Evolutionary conservation across 2,888 invertebrate genomes (phyloP).

Genomic region (Lamproptera curius): DNA sequence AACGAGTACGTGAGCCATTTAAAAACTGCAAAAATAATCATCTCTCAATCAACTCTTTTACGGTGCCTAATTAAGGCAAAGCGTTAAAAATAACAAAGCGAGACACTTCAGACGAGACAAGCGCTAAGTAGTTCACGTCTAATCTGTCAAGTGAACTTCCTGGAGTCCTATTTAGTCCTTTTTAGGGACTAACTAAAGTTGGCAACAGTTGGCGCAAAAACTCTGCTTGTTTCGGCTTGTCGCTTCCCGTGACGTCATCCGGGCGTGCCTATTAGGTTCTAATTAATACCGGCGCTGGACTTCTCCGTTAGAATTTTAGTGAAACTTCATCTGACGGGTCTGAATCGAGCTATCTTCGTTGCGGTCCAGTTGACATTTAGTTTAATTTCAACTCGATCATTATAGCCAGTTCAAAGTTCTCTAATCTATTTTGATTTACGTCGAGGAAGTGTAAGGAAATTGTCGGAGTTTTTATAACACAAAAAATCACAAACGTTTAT

Average conservation of each 20-base stretch:
- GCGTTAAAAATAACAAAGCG: slow-evolving; percentile 4
- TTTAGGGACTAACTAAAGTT: slow-evolving; percentile 22
- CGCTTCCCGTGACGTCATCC: slow-evolving; percentile 9
- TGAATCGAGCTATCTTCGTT: slow-evolving; percentile 1
- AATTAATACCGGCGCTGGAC: slow-evolving; percentile 9
- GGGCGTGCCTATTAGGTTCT: slow-evolving; percentile 9
- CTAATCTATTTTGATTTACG: too few species aligned
- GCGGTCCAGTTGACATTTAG: not conserved
- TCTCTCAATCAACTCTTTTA: slow-evolving; percentile 1
- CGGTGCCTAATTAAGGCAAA: not conserved
- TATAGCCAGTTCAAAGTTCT: too few species aligned
- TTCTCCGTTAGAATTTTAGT: slow-evolving; percentile 11
- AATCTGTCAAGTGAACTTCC: slow-evolving; percentile 38
- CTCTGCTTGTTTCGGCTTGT: slow-evolving; percentile 23
- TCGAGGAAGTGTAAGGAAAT: too few species aligned
- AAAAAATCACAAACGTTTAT: too few species aligned
- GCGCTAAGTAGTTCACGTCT: slow-evolving; percentile 42
- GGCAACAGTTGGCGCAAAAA: slow-evolving; percentile 28
- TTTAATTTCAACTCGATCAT: too few species aligned
- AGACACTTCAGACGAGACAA: slow-evolving; percentile 30
- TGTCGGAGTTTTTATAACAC: too few species aligned
- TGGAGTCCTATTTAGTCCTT: slow-evolving; percentile 40
- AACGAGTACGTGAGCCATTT: too few species aligned
- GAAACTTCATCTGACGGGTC: slow-evolving; percentile 11
- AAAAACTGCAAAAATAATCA: too few species aligned